A percentile compares a stretch with the other conserved stretches of the same genome.
These are phyloP conservation scores for Tiphia femorata DNA, from an alignment of 2,888 invertebrate genomes.

Conservation along the genomic window DNA sequence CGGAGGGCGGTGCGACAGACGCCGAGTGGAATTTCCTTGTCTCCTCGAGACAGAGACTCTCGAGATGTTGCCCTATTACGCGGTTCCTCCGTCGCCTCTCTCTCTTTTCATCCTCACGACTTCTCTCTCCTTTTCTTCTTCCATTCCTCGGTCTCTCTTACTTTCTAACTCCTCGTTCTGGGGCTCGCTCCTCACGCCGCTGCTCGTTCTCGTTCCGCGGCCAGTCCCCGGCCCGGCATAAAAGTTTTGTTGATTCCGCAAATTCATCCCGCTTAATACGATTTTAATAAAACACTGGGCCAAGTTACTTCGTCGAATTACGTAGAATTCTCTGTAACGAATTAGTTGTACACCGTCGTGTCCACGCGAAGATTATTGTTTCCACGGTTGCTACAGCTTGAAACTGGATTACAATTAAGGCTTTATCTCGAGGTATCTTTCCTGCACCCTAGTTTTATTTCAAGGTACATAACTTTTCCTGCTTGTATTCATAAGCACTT, in stretches of 20 bases:
- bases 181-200: background rate
- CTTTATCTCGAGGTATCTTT: too few relatives aligned
- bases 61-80: slow-evolving; percentile 40
- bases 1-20: slow-evolving; percentile 42
- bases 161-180: too few relatives aligned
- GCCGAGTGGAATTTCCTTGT: slow-evolving; percentile 48
- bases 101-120: slow-evolving; percentile 1
- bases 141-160: too few relatives aligned
- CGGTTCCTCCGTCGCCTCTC: background rate
- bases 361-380: background rate
- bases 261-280: slow-evolving; percentile 36
- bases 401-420: too few relatives aligned
- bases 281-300: slow-evolving; percentile 38
- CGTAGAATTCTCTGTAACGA: slow-evolving; percentile 30
- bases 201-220: background rate
- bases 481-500: too few relatives aligned
- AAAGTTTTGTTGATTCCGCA: slow-evolving; percentile 38
- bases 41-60: slow-evolving; percentile 33
- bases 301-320: slow-evolving; percentile 18
- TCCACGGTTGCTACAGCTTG: too few relatives aligned
- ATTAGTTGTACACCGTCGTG: slow-evolving; percentile 19
- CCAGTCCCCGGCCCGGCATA: background rate
- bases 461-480: too few relatives aligned
- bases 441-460: too few relatives aligned
- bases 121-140: too few relatives aligned